Evolutionary conservation across 2,113 vertebrate genomes (phyloP), one percentile per base, ranked within the genome.

Genomic region (Connochaetes taurinus): DNA sequence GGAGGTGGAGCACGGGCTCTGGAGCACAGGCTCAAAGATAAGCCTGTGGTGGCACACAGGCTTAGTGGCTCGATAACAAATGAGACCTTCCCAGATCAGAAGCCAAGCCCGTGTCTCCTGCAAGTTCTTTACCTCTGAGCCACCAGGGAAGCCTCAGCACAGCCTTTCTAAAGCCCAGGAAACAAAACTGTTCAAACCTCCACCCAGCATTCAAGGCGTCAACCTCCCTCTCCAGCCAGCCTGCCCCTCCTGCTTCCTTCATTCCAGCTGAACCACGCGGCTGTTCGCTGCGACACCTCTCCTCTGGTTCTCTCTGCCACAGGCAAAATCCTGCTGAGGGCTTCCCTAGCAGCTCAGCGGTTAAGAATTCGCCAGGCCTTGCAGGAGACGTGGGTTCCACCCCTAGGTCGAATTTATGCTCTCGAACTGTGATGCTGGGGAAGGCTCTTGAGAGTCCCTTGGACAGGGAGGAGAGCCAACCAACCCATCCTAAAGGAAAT

Each of bases 231-330:
- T 21, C 60, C 76, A n/a, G 2, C 33, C 27, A 21, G 14, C 12
- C 64, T 16, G 25, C 47, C 19, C 57, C 15, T 40, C 25, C 31
- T 4, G 62, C 74, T 13, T 29, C 57, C 55, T 31, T 31, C 64
- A 5, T 7, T 10, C 36, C 91, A 10, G 0, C 27, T 43, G 6
- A 29, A 1, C 21, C 3, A 4, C 4, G 1, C 1, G 7, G 6
- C 52, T 33, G 3, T 58, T 53, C 9, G 15, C 23, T 16, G 23
- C 29, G 2, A 2, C 0, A 1, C 8, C 43, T 64, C 10, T 40
- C 36, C 50, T 47, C n/a, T 19, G 52, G 11, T 52, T 47, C 64
- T 40, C 55, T 55, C 12, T 19, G 36, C 67, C 58, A 16, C 0
- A 0, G 19, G 25, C 43, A 52, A 50, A 27, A 45, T 21, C 47